Evolutionary conservation across 2,797 vertebrate genomes (phyloP), one percentile per base, ranked within the genome.

Genomic region (Pseudochirops cupreus): DNA sequence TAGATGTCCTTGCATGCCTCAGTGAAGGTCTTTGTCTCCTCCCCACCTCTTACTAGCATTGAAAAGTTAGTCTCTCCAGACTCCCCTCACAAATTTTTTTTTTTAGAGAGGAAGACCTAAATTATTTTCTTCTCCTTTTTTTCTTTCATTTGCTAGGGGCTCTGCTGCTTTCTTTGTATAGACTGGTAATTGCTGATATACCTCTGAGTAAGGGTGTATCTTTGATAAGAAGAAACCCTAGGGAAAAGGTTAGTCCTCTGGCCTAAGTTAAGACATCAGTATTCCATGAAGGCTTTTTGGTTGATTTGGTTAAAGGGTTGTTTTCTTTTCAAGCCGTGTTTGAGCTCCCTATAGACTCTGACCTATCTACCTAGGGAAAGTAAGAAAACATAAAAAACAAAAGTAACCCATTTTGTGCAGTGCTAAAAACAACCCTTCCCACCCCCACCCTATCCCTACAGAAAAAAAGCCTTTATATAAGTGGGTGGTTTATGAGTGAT

Each of bases 1-100:
- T 14, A 94, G 94, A 90, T n/a, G 93, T 95, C 97, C 97, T 98
- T 97, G 97, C 67, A 10, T n/a, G 89, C 92, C 10, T 21, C 93
- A 5, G 91, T 55, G 96, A 97, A 97, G 97, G 95, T 95, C 97
- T 96, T 91, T 62, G 46, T n/a, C 58, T 89, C 87, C 2, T 91
- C 74, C 56, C 46, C 11, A 59, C 59, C 90, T 54, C 94, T 90
- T 54, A 94, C 62, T 94, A 92, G 92, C 93, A 53, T 5, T 56
- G 91, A 91, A 56, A 91, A 97, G 53, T 56, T 94, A 74, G 92
- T 93, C 92, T 94, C 94, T 93, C 24, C n/a, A 52, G 74, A 92
- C 39, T 92, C 62, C 93, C 92, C 90, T 96, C 91, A 82, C 91
- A 50, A 95, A 39, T 39, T 39, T 39, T 74, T 62, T 90, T 95